These are phyloP conservation scores for Hyles vespertilio DNA, from an alignment of 1,140 invertebrate species.

Conservation along the genomic window DNA sequence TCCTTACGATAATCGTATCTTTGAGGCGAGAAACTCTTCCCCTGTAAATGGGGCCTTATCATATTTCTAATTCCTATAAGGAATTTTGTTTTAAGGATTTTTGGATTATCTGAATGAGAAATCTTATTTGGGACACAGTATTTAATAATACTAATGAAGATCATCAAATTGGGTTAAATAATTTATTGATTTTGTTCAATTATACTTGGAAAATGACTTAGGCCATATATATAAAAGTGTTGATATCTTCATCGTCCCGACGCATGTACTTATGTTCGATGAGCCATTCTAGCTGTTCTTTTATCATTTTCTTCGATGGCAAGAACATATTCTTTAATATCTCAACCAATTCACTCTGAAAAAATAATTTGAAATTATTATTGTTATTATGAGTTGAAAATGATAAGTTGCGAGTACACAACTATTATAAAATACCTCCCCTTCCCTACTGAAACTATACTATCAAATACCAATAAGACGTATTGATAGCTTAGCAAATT, in stretches of 20 bases:
- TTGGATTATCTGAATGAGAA: too few species aligned
- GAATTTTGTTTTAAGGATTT: too few species aligned
- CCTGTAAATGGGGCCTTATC: too few species aligned
- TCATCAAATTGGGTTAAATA: constrained; percentile 37
- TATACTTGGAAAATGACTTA: constrained; percentile 73
- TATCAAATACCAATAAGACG: too few species aligned
- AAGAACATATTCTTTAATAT: constrained; percentile 99
- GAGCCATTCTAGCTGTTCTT: constrained; percentile 99
- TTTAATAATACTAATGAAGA: background rate
- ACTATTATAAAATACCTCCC: too few species aligned
- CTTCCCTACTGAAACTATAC: too few species aligned
- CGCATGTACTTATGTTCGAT: constrained; percentile 99
- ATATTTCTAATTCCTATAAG: too few species aligned
- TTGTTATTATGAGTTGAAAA: too few species aligned
- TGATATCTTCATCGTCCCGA: constrained; percentile 97
- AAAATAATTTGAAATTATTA: constrained; percentile 4
- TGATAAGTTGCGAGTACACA: too few species aligned
- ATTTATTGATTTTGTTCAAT: constrained; percentile 60
- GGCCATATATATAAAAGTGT: constrained; percentile 98
- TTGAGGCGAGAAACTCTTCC: too few species aligned
- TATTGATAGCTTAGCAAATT: too few species aligned
- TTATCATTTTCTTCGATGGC: constrained; percentile 99
- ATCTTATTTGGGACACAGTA: background rate
- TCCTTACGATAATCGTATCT: too few species aligned
- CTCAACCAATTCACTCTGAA: constrained; percentile 93